Evolutionary conservation across 2,888 invertebrate genomes (phyloP).

Genomic region (Chymomyza fuscimana): DNA sequence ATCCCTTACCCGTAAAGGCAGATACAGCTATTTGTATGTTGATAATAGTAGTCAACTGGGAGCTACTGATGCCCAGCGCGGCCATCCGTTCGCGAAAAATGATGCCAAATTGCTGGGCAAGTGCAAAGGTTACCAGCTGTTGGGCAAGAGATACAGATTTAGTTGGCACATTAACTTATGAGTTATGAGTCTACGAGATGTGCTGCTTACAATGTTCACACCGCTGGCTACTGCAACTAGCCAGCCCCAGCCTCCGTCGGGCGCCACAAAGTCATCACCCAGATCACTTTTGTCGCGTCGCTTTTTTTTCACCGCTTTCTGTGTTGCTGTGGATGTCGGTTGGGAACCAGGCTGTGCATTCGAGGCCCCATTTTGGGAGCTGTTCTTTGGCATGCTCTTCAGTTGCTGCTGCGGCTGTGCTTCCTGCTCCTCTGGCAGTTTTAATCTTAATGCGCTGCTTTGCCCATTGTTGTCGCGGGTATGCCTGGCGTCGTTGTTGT

Average conservation of each 20-base stretch:
- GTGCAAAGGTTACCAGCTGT: slow-evolving; percentile 85
- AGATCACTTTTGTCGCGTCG: slow-evolving; percentile 78
- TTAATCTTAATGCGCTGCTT: slow-evolving; percentile 29
- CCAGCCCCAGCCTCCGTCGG: slow-evolving; percentile 90
- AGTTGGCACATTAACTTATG: neutral
- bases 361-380: slow-evolving; percentile 26
- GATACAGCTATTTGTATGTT: slow-evolving; percentile 86
- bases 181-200: neutral
- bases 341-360: slow-evolving; percentile 32
- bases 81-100: slow-evolving; percentile 84
- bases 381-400: slow-evolving; percentile 31
- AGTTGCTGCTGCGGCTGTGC: slow-evolving; percentile 8
- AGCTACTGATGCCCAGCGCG: slow-evolving; percentile 83
- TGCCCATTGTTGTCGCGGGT: slow-evolving; percentile 4
- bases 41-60: slow-evolving; percentile 86
- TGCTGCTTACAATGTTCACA: slow-evolving; percentile 85
- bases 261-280: slow-evolving; percentile 83
- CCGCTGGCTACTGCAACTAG: slow-evolving; percentile 86
- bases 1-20: slow-evolving; percentile 84
- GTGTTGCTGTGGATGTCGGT: slow-evolving; percentile 26
- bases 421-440: slow-evolving; percentile 35
- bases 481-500: slow-evolving; percentile 39
- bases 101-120: slow-evolving; percentile 87
- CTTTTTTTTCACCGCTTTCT: slow-evolving; percentile 62
- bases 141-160: slow-evolving; percentile 37